Evolutionary conservation across 2,888 invertebrate species (phyloP), one percentile per base, ranked within the genome.

Genomic region (Amphipyra tragopoginis): DNA sequence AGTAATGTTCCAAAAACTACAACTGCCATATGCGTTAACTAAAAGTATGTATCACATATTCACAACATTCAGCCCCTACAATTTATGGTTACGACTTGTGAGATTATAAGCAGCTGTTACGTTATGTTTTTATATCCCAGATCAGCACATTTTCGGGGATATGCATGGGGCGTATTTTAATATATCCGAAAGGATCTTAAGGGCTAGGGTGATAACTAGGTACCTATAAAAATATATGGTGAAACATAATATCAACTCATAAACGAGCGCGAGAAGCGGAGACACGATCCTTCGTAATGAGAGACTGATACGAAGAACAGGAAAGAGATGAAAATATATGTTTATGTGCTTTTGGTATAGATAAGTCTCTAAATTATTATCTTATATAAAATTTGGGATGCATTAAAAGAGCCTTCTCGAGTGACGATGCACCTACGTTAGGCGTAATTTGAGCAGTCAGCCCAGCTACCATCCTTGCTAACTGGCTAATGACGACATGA

Each of bases 81-180:
- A 71, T 56, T 75, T 75, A 75, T 64, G 72, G 66, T 60, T 56
- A 72, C 56, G 72, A 53, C 38, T 50, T 64, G 55, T 52, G 56
- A 75, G 75, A 72, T 72, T 72, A 72, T 53, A 72, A 71, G 44
- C 72, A 72, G 65, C 75, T 72, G 72, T 75, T 60, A 59, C 75
- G 59, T 38, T 65, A 65, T 71, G 65, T 71, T 72, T 71, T 75
- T 75, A 71, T 71, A 59, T 43, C 59, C 66, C 51, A 50, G 59
- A 75, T 71, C 72, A 71, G 75, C 72, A 65, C 45, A 71, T 60
- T 71, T n/a, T 65, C 52, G 40, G 76, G 42, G 43, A 75, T 65
- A 65, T 51, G 53, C 51, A 47, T 50, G 59, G 75, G 72, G 72
- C 50, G 66, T 54, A 53, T 57, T 70, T 63, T 70, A 70, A 70